These are phyloP conservation scores for Hypena proboscidalis DNA, from an alignment of 2,888 invertebrate genomes.

Conservation along the genomic window DNA sequence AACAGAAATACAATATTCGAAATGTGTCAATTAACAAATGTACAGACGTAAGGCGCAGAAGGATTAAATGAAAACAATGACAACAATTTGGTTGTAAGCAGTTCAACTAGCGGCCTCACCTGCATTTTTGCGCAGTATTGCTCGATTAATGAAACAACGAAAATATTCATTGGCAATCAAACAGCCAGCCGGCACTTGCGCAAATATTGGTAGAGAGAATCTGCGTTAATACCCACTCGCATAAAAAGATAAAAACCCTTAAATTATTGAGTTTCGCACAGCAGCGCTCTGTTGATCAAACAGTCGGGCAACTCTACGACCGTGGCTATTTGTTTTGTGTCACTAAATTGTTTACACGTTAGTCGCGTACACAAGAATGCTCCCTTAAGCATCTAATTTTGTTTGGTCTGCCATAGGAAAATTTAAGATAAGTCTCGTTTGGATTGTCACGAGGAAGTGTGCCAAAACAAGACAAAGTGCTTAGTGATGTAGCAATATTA, in stretches of 20 bases:
- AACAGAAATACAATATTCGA: slow-evolving; percentile 54
- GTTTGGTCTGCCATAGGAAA: slow-evolving; percentile 29
- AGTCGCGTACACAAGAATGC: slow-evolving; percentile 40
- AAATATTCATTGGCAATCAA: slow-evolving; percentile 67
- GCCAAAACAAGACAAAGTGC: slow-evolving; percentile 28
- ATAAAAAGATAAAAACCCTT: slow-evolving; percentile 52
- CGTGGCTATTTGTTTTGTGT: slow-evolving; percentile 49
- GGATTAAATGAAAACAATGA: slow-evolving; percentile 40
- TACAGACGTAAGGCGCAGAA: slow-evolving; percentile 34
- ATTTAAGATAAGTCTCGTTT: slow-evolving; percentile 24
- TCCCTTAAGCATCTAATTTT: slow-evolving; percentile 35
- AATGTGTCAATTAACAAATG: slow-evolving; percentile 55
- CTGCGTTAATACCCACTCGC: slow-evolving; percentile 54
- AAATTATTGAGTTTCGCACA: slow-evolving; percentile 48
- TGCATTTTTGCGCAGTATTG: slow-evolving; percentile 51
- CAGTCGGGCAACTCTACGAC: slow-evolving; percentile 40
- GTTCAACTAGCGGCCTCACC: slow-evolving; percentile 42
- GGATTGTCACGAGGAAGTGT: slow-evolving; percentile 25
- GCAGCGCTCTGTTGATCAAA: slow-evolving; percentile 47
- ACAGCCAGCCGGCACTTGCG: slow-evolving; percentile 53
- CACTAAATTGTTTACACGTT: slow-evolving; percentile 48
- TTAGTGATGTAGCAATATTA: slow-evolving; percentile 15
- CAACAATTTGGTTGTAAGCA: slow-evolving; percentile 47
- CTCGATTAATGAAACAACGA: slow-evolving; percentile 60
- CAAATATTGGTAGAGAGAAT: slow-evolving; percentile 65